These are phyloP conservation scores for Brachionus calyciflorus DNA, from an alignment of 1,140 invertebrate species.

Conservation along the genomic window DNA sequence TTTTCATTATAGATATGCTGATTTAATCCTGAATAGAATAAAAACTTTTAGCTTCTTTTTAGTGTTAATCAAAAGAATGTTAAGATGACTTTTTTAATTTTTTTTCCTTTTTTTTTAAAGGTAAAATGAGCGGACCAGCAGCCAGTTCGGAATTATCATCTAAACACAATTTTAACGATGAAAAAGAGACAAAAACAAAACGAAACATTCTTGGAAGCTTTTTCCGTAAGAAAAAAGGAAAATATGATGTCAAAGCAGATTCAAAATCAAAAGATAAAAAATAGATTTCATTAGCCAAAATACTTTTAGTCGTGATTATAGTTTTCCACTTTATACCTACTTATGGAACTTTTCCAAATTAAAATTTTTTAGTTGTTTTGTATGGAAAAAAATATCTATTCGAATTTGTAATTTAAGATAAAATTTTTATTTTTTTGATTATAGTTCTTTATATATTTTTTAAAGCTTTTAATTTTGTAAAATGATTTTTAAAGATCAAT, in stretches of 20 bases:
- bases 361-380: no score
- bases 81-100: background rate
- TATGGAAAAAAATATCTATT: no score
- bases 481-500: no score
- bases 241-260: conserved; percentile 28
- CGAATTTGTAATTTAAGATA: no score
- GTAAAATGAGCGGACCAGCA: background rate
- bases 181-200: conserved; percentile 38
- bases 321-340: no score
- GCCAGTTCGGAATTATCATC: background rate
- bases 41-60: conserved; percentile 33
- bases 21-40: no score
- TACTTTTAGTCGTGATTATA: no score
- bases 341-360: no score
- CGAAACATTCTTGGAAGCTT: conserved; percentile 27
- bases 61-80: background rate
- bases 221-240: conserved; percentile 41
- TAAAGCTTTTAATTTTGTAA: no score
- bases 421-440: no score
- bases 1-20: background rate
- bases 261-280: conserved; percentile 23
- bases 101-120: background rate
- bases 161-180: background rate
- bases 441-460: no score
- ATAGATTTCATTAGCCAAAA: no score